A percentile compares a stretch with the other conserved stretches of the same genome.
Evolutionary conservation across 2,113 vertebrate genomes (phyloP).

Genomic region (Tor tambroides): DNA sequence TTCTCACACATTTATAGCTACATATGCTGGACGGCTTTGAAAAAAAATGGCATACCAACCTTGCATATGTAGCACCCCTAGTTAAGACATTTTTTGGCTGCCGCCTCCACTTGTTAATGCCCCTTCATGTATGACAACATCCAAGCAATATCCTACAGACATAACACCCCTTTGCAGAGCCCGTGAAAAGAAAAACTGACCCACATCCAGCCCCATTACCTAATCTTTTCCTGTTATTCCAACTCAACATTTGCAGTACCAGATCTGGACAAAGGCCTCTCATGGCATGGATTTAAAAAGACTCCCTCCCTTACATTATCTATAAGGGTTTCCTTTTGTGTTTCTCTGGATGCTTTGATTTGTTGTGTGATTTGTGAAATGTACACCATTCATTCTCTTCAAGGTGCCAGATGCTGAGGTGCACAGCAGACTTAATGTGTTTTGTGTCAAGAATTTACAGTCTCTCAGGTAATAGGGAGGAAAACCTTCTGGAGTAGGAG

Average conservation of each 20-base stretch:
- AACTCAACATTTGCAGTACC: slow-evolving; percentile 46
- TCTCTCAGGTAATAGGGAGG: slow-evolving; percentile 33
- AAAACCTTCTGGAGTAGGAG: slow-evolving; percentile 19
- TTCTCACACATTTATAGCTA: background rate
- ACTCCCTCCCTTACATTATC: background rate
- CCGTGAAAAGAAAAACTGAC: slow-evolving; percentile 40
- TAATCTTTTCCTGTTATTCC: slow-evolving; percentile 63
- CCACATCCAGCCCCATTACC: slow-evolving; percentile 56
- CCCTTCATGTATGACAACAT: slow-evolving; percentile 41
- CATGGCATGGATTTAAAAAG: slow-evolving; percentile 14
- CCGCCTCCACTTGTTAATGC: slow-evolving; percentile 20
- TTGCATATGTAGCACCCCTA: background rate
- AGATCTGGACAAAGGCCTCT: slow-evolving; percentile 28
- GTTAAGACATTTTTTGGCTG: slow-evolving; percentile 34
- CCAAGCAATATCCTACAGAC: slow-evolving; percentile 36
- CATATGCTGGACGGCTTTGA: background rate
- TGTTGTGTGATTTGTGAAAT: slow-evolving; percentile 21
- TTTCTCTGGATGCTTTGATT: slow-evolving; percentile 18
- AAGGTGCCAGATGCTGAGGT: background rate
- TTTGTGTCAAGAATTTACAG: slow-evolving; percentile 37
- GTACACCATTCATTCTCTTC: background rate
- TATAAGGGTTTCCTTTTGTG: background rate
- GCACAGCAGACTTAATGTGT: slow-evolving; percentile 6
- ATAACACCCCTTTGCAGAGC: slow-evolving; percentile 20
- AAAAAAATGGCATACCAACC: background rate